Conservation (phyloP, 1,140 invertebrate genomes). For the Babylonia areolata region DNA sequence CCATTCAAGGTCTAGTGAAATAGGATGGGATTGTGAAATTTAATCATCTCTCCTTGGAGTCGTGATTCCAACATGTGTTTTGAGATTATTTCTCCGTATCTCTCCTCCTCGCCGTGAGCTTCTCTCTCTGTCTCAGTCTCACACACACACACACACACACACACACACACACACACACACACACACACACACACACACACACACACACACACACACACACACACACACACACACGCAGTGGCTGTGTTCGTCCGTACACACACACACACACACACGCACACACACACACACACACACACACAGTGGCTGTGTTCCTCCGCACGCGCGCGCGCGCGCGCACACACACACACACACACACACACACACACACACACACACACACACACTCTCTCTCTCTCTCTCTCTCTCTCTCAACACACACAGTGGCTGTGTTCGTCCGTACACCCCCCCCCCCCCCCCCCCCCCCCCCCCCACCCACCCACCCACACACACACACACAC, state of each 20-base stretch:
- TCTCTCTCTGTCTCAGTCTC: background rate
- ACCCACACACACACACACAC: background rate
- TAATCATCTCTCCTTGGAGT: no score
- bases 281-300: background rate
- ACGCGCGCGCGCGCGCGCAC: background rate
- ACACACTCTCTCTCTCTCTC: background rate
- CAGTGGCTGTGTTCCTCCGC: background rate
- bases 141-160: background rate
- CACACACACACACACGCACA: background rate
- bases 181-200: background rate
- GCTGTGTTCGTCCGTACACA: no score
- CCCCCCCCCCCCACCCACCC: background rate
- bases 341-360: constrained; percentile 14
- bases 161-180: background rate
- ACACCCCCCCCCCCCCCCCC: background rate
- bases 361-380: constrained; percentile 4
- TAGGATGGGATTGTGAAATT: no score
- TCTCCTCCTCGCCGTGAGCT: background rate
- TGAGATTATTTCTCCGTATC: background rate
- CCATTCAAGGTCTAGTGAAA: no score
- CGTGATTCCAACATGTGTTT: background rate
- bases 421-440: background rate
- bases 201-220: constrained; percentile 16
- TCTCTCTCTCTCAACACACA: no score
- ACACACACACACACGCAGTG: background rate